phyloP scores from a whole-genome alignment of 2,797 vertebrate species.

The Poecile montanus region DNA sequence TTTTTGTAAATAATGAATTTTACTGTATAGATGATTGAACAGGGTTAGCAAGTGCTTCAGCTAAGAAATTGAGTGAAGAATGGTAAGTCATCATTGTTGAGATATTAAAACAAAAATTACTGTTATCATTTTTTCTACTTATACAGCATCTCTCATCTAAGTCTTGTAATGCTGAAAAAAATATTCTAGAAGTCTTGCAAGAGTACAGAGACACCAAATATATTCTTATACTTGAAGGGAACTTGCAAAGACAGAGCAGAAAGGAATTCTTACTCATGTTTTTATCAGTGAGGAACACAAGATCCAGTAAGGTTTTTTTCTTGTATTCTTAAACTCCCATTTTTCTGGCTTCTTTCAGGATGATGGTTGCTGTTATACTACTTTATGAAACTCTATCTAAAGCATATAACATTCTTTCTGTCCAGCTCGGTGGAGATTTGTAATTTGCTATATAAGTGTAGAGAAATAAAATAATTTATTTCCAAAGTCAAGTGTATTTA shows the following conservation, averaged over 20 bases:
- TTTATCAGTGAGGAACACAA: not conserved
- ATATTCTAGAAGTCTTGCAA: not conserved
- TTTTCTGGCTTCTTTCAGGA: not conserved
- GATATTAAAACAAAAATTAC: not conserved
- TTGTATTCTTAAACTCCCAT: not conserved
- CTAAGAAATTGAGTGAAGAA: not conserved
- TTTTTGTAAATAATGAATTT: conserved; percentile 11
- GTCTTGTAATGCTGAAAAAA: not conserved
- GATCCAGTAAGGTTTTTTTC: not conserved
- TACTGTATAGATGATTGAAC: not conserved
- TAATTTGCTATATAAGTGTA: not conserved
- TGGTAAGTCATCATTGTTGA: not conserved
- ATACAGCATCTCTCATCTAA: not conserved
- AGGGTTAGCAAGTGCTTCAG: not conserved
- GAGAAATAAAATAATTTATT: not conserved
- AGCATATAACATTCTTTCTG: not conserved
- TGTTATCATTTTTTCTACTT: not conserved
- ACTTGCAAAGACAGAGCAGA: not conserved
- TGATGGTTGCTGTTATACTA: not conserved
- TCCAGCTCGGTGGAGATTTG: not conserved
- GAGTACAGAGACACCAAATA: not conserved
- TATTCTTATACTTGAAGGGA: not conserved
- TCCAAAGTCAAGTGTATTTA: not conserved
- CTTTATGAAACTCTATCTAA: not conserved
- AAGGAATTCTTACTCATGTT: not conserved